A percentile compares a stretch with the other conserved stretches of the same genome.
Evolutionary conservation across 2,797 vertebrate genomes (phyloP).

Genomic region (Anguilla anguilla): DNA sequence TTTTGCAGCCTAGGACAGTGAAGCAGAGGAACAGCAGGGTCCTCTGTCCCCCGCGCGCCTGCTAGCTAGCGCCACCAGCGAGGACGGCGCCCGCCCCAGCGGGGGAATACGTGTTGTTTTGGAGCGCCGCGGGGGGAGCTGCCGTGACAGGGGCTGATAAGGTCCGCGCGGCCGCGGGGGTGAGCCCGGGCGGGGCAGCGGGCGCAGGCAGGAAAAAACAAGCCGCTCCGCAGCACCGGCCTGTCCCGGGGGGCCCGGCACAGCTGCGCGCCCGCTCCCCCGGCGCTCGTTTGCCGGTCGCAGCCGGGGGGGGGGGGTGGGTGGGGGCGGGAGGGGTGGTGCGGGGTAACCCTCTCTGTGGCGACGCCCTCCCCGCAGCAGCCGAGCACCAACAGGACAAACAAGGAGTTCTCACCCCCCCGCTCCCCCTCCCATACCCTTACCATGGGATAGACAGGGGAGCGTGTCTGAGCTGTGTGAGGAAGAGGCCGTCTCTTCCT

Average conservation of each 20-base stretch:
- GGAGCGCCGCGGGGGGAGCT: neutral
- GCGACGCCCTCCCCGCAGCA: neutral
- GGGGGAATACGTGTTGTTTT: slow-evolving; percentile 47
- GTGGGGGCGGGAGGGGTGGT: neutral
- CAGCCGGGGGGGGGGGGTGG: neutral
- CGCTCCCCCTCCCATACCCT: neutral
- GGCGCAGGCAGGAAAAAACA: slow-evolving; percentile 21
- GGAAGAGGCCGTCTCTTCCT: neutral
- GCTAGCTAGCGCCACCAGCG: neutral
- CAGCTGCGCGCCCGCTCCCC: neutral
- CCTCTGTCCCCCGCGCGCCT: neutral
- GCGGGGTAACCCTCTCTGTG: neutral
- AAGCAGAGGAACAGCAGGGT: neutral
- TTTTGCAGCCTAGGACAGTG: neutral
- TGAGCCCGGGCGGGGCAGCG: neutral
- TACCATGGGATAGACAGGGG: neutral
- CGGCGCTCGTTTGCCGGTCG: neutral
- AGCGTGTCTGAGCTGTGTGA: neutral
- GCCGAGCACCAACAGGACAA: neutral
- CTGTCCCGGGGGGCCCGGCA: neutral
- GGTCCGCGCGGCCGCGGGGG: neutral
- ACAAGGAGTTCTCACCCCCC: neutral
- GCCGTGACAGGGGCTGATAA: neutral
- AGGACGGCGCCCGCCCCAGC: neutral
- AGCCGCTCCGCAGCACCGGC: neutral